Base-by-base conservation (phyloP, 2,113 vertebrate species). In the Hemichromis elongatus region DNA sequence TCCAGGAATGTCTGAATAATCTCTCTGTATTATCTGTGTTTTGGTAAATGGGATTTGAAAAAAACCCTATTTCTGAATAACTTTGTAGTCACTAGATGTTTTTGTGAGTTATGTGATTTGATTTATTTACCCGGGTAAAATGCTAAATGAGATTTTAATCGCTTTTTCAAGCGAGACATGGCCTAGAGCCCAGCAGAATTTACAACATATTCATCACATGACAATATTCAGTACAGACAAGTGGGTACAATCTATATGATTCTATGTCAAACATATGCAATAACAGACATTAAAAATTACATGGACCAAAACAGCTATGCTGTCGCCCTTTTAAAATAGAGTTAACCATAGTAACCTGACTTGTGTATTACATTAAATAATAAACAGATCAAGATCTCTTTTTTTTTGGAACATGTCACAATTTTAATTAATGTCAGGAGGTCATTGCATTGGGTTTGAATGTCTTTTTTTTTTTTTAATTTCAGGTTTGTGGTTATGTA, bases 301-400 rank as follows among this genome's bases (percentile, higher is more conserved):
- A 54, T 0, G 0, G 9, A 11, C n/a, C n/a, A 54, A 54, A 54
- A 11, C 52, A 21, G n/a, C 52, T 21, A 54, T 54, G 21, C 52
- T 54, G n/a, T 54, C 0, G 9, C n/a, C 21, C 52, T n/a, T 54
- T 21, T 54, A 54, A 54, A 54, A 21, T 21, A 54, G n/a, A 21
- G 5, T 21, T 10, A 54, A 54, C 52, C 0, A 54, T 54, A 1
- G 2, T 54, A 21, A 54, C n/a, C n/a, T 3, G 0, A 54, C 52
- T 54, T 54, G 9, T 54, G 9, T 12, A 21, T 37, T 9, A 37
- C 35, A 37, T 9, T 54, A 53, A 53, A 53, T 53, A 53, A 53
- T 53, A 53, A 53, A 53, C 52, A 53, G 52, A 53, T 53, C 52
- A 53, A 11, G 0, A 53, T 53, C 52, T 53, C n/a, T 53, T 53